These are phyloP conservation scores for Ochotona princeps DNA, from an alignment of 2,113 vertebrate genomes.

Conservation along the genomic window DNA sequence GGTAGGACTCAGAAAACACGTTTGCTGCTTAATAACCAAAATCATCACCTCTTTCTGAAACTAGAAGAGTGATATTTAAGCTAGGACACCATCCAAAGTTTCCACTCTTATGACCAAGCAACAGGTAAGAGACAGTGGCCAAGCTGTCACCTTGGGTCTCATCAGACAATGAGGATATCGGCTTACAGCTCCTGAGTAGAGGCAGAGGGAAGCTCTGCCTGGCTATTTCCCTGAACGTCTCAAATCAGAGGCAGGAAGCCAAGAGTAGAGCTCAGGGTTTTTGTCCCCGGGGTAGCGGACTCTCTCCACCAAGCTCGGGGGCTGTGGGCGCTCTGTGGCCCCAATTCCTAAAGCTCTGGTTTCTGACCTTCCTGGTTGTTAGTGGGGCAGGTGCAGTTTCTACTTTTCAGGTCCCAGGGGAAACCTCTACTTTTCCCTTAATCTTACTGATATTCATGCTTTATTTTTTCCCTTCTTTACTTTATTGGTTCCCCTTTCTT, in stretches of 20 bases:
- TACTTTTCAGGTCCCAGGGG: background rate
- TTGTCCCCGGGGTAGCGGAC: background rate
- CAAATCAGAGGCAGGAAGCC: background rate
- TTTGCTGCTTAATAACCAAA: constrained; percentile 20
- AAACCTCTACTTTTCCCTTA: background rate
- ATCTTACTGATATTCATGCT: background rate
- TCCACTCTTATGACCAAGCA: background rate
- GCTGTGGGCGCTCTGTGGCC: background rate
- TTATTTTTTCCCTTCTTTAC: background rate
- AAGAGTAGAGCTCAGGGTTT: background rate
- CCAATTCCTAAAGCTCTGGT: background rate
- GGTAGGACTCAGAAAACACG: background rate
- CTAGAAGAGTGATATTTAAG: background rate
- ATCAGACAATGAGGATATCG: background rate
- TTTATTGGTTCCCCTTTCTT: background rate
- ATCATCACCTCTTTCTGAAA: background rate
- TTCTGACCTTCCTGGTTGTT: background rate
- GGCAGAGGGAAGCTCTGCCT: background rate
- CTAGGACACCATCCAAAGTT: background rate
- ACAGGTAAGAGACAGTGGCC: background rate
- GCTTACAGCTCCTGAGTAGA: background rate
- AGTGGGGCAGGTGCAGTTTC: background rate
- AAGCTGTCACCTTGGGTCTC: background rate
- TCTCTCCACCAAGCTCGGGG: background rate
- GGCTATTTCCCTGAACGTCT: background rate